These are phyloP conservation scores for Halocynthia aurantium DNA, from an alignment of 23 tunicate species.

Conservation along the genomic window DNA sequence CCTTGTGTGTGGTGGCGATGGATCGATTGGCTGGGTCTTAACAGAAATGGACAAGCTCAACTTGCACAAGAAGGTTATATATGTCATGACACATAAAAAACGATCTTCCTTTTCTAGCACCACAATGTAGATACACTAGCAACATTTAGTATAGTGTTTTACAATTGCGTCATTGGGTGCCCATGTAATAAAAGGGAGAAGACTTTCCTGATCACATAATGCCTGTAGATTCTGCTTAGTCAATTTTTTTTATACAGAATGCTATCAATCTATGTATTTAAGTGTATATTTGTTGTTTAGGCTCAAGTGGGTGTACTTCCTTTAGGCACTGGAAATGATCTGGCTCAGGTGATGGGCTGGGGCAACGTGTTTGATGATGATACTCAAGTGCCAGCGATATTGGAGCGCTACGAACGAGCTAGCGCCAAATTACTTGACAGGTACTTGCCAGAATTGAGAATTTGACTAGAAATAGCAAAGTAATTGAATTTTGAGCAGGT, in stretches of 20 bases:
- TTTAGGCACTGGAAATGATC: slow-evolving; percentile 97
- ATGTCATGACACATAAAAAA: neutral
- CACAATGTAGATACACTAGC: no score
- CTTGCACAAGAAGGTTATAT: slow-evolving; percentile 58
- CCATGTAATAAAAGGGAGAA: no score
- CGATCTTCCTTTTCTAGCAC: neutral
- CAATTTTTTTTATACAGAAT: neutral
- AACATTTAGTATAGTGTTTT: no score
- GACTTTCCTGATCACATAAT: no score
- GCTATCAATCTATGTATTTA: neutral
- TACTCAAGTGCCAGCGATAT: slow-evolving; percentile 80
- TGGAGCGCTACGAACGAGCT: slow-evolving; percentile 85
- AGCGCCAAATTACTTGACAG: slow-evolving; percentile 93
- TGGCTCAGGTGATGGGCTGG: slow-evolving; percentile 99
- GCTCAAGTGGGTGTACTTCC: slow-evolving; percentile 97
- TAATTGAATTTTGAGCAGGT: no score
- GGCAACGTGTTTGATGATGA: slow-evolving; percentile 97
- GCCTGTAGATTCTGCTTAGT: no score
- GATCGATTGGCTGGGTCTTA: slow-evolving; percentile 97
- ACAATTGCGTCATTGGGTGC: no score
- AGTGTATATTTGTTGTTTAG: slow-evolving; percentile 24
- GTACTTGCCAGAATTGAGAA: slow-evolving; percentile 9
- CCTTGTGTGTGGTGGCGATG: slow-evolving; percentile 98
- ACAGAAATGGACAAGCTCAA: slow-evolving; percentile 83
- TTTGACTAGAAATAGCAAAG: no score